A percentile compares a stretch with the other conserved stretches of the same genome.
Evolutionary conservation across 2,888 invertebrate species (phyloP).

Genomic region (Ectemnius lituratus): DNA sequence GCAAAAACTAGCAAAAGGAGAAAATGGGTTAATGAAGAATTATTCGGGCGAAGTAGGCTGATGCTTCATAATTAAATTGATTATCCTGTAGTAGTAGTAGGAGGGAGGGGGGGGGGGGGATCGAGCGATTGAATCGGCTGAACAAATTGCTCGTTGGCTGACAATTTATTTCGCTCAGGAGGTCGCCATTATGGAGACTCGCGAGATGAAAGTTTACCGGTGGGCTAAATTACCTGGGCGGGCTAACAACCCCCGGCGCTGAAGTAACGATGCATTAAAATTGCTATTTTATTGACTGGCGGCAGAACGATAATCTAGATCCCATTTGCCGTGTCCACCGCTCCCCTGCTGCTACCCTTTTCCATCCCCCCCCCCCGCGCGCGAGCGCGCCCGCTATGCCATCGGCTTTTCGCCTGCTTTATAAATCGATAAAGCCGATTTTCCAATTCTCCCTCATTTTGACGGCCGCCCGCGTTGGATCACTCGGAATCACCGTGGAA

Average conservation of each 20-base stretch:
- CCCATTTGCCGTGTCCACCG: constrained; percentile 34
- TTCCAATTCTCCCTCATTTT: constrained; percentile 16
- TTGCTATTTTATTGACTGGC: constrained; percentile 53
- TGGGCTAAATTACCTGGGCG: constrained; percentile 31
- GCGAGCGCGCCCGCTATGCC: too few species aligned
- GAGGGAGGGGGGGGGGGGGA: background rate
- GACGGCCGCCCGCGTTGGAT: too few species aligned
- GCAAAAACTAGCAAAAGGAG: too few species aligned
- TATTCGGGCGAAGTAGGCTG: too few species aligned
- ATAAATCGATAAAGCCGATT: constrained; percentile 51
- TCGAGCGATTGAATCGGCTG: background rate
- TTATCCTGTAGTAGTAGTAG: background rate
- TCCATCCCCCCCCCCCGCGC: too few species aligned
- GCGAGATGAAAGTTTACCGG: constrained; percentile 22
- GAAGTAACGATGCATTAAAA: constrained; percentile 31
- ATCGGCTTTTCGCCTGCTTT: constrained; percentile 23
- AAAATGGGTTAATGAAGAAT: too few species aligned
- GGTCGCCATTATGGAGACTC: constrained; percentile 14
- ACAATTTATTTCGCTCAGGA: constrained; percentile 38
- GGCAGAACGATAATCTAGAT: constrained; percentile 42
- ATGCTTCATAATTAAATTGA: constrained; percentile 1
- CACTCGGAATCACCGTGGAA: too few species aligned
- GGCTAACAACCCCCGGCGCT: background rate
- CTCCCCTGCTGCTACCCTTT: too few species aligned
- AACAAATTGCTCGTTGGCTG: constrained; percentile 26